Evolutionary conservation across 2,888 invertebrate species (phyloP), one percentile per base, ranked within the genome.

Genomic region (Xylota sylvarum): DNA sequence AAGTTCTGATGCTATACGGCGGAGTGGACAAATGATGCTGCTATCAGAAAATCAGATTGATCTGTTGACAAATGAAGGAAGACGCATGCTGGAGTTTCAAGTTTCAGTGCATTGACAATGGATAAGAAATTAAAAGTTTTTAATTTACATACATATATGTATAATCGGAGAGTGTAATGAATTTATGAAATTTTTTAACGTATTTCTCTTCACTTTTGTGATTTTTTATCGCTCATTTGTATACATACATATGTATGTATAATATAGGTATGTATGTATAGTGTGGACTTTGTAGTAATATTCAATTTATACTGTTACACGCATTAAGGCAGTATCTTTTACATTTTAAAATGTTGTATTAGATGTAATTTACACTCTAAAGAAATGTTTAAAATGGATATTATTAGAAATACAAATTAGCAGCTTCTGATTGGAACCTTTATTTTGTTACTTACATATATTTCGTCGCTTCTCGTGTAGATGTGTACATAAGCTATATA

Each of bases 21-120:
- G 73, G 10, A 91, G 90, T 76, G 90, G 90, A 6, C 88, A 88
- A 27, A 86, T 88, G 23, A 9, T 92, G 60, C 10, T 90, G 10
- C 62, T 92, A 9, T 88, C 91, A 0, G 58, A 88, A 7, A 83
- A 74, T 3, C 87, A 90, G 52, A 58, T 91, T 4, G 50, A 88
- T 6, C 62, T 86, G 3, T 88, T 91, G 35, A 90, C 91, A 1
- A 81, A 89, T 5, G 69, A 84, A 4, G 90, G 90, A 17, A 87
- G 88, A 14, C 84, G 89, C n/a, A 89, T 91, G 84, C 74, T 92
- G 23, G 89, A 90, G 70, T 23, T 90, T 17, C 56, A 56, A 56
- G 32, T 56, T 17, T 14, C 32, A 17, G 56, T 56, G 5, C 89
- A 90, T 79, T 89, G 64, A 88, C 6, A 30, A 10, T 12, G 50